phyloP scores from a whole-genome alignment of 2,888 invertebrate species.

The Drosophila incognita region DNA sequence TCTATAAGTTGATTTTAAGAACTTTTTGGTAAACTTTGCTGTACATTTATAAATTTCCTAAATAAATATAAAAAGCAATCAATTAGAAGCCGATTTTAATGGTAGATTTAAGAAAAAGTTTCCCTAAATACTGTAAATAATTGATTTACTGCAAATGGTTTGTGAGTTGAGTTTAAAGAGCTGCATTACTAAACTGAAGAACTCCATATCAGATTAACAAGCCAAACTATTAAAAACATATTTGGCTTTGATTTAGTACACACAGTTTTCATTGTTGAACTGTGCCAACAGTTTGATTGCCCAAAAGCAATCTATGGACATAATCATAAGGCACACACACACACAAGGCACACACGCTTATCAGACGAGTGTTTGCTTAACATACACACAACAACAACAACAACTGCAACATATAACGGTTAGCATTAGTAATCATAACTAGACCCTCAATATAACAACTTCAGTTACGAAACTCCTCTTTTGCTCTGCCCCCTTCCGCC shows the following conservation, averaged over 20 bases:
- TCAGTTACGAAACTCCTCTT: constrained; percentile 17
- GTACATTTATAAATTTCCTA: neutral
- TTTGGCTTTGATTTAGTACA: neutral
- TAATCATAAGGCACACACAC: constrained; percentile 15
- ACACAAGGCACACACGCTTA: constrained; percentile 18
- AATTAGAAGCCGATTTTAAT: no score
- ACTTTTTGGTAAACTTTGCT: neutral
- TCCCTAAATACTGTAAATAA: neutral
- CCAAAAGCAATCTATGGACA: neutral
- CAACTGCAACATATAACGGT: neutral
- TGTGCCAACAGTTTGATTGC: neutral
- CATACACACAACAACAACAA: neutral
- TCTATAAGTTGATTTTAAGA: neutral
- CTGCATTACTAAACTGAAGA: neutral
- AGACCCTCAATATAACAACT: constrained; percentile 18
- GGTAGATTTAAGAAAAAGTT: neutral
- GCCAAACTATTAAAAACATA: neutral
- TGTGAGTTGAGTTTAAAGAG: neutral
- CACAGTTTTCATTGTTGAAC: neutral
- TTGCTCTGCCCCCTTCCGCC: constrained; percentile 11
- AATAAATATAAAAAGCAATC: neutral
- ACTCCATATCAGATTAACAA: neutral
- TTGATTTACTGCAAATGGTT: neutral
- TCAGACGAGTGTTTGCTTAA: constrained; percentile 8
- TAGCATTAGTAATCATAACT: constrained; percentile 23